Evolutionary conservation across 2,113 vertebrate species (phyloP).

Genomic region (Psilopsiagon aurifrons): DNA sequence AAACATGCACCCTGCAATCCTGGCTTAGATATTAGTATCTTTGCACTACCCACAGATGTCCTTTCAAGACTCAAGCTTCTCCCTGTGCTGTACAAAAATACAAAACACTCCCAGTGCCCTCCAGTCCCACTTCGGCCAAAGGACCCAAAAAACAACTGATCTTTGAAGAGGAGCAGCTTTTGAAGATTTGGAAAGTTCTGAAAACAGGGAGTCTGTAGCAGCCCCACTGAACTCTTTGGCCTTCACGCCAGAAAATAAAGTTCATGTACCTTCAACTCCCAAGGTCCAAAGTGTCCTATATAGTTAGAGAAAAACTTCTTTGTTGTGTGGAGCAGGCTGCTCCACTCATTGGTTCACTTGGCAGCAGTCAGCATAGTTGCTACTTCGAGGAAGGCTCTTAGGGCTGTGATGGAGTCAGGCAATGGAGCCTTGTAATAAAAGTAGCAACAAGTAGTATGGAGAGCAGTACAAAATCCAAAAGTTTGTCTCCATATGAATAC

Average conservation of each 20-base stretch:
- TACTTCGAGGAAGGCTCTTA: neutral
- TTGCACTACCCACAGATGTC: neutral
- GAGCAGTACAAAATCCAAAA: neutral
- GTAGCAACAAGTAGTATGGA: neutral
- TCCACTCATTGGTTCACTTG: neutral
- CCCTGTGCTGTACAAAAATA: neutral
- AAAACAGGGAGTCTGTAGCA: neutral
- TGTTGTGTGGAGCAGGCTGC: neutral
- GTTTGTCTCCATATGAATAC: neutral
- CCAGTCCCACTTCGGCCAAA: neutral
- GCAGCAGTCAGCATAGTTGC: neutral
- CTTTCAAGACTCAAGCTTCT: neutral
- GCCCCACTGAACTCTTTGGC: neutral
- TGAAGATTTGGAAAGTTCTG: neutral
- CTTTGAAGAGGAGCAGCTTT: neutral
- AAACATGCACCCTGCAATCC: neutral
- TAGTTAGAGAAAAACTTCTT: neutral
- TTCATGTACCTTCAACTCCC: neutral
- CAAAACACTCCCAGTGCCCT: neutral
- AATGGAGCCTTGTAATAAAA: neutral
- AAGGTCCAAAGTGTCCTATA: neutral
- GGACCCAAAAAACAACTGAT: neutral
- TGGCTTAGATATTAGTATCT: neutral
- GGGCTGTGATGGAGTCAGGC: neutral
- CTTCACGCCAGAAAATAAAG: neutral